These are phyloP conservation scores for Orthosia gracilis DNA, from an alignment of 2,888 invertebrate genomes.

Conservation along the genomic window DNA sequence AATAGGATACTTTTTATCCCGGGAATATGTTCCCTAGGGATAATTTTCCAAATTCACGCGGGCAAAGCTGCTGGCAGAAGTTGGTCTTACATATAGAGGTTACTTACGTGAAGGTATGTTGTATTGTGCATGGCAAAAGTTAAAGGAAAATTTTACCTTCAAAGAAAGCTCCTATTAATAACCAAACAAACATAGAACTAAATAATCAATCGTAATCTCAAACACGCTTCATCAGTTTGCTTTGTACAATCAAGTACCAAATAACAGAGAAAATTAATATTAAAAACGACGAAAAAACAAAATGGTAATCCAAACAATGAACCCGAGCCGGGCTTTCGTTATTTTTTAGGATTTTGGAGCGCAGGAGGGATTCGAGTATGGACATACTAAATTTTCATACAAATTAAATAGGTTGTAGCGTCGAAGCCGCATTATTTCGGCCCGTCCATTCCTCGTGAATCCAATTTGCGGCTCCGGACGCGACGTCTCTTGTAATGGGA, in stretches of 20 bases:
- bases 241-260: slow-evolving; percentile 18
- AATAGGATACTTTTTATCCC: too few relatives aligned
- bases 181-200: not conserved
- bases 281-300: slow-evolving; percentile 39
- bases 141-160: not conserved
- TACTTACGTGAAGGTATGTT: not conserved
- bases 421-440: slow-evolving; percentile 82
- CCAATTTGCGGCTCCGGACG: slow-evolving; percentile 83
- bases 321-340: slow-evolving; percentile 28
- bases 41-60: too few relatives aligned
- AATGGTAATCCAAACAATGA: slow-evolving; percentile 53
- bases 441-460: slow-evolving; percentile 82
- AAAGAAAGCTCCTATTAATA: not conserved
- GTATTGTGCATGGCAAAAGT: not conserved
- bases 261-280: slow-evolving; percentile 29
- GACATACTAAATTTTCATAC: slow-evolving; percentile 73
- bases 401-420: slow-evolving; percentile 80
- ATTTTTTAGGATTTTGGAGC: slow-evolving; percentile 43
- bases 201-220: not conserved
- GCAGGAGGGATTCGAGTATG: slow-evolving; percentile 54
- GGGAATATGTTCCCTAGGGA: too few relatives aligned
- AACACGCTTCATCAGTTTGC: slow-evolving; percentile 24
- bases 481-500: slow-evolving; percentile 84
- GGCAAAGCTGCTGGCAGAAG: too few relatives aligned
- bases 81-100: not conserved